Evolutionary conservation across 2,113 vertebrate genomes (phyloP).

Genomic region (Herpailurus yagouaroundi): DNA sequence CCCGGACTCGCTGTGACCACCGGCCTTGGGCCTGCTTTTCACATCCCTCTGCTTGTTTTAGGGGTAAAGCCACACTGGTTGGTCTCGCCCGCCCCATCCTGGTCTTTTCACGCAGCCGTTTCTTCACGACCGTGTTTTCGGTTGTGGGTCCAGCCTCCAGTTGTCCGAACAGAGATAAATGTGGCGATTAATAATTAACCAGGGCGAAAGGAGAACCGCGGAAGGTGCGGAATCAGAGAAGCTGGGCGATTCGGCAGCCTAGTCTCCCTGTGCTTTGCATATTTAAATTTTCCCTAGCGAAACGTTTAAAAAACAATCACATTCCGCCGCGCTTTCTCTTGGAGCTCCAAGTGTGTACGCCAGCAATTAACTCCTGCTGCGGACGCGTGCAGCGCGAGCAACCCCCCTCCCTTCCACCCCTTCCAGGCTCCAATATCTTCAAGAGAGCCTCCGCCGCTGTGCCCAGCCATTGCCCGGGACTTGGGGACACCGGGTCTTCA

Average conservation of each 20-base stretch:
- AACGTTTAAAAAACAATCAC: neutral
- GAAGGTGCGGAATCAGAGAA: neutral
- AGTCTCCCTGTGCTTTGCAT: neutral
- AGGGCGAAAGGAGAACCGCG: rapidly evolving
- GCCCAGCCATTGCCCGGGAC: rapidly evolving
- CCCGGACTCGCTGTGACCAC: neutral
- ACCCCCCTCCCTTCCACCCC: too few species aligned
- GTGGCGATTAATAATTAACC: neutral
- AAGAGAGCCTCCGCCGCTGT: neutral
- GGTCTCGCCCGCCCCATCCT: neutral
- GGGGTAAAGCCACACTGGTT: neutral
- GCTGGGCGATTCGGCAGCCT: neutral
- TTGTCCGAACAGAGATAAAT: neutral
- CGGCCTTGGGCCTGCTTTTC: neutral
- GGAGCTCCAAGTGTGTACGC: neutral
- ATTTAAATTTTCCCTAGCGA: neutral
- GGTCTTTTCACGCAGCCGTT: neutral
- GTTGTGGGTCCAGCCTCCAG: neutral
- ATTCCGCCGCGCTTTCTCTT: neutral
- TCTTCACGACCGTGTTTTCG: neutral
- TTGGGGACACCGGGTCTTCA: neutral
- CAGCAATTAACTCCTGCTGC: neutral
- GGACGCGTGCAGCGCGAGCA: rapidly evolving
- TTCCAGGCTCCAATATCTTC: neutral
- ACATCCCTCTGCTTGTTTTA: neutral